Conservation (phyloP, 2,888 invertebrate genomes). For the Lasioglossum malachurum region DNA sequence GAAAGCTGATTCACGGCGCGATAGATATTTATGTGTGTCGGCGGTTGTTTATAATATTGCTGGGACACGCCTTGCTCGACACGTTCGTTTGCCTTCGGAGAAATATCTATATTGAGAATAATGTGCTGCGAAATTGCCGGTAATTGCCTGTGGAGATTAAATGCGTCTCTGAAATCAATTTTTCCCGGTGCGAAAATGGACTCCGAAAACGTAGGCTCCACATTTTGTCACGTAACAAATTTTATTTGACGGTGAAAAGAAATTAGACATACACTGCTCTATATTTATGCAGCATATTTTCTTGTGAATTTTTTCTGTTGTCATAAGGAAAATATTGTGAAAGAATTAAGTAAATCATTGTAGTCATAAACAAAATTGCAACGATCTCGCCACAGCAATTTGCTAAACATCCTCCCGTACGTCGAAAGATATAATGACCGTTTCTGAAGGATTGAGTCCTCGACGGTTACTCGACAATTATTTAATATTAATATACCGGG, state of each 20-base stretch:
- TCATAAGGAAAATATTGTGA: too few species aligned
- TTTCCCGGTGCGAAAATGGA: background rate
- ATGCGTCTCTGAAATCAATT: background rate
- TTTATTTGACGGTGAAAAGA: background rate
- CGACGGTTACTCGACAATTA: background rate
- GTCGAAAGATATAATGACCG: background rate
- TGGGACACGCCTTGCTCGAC: background rate
- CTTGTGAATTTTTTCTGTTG: too few species aligned
- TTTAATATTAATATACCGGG: background rate
- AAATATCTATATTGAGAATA: constrained; percentile 18
- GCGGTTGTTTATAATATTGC: constrained; percentile 12
- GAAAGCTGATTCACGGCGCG: constrained; percentile 12
- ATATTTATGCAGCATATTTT: too few species aligned
- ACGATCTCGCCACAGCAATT: too few species aligned
- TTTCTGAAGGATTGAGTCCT: background rate
- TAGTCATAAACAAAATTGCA: too few species aligned
- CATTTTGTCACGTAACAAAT: background rate
- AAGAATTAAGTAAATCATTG: too few species aligned
- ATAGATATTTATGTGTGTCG: constrained; percentile 12
- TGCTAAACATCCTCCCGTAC: background rate
- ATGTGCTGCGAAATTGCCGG: constrained; percentile 43
- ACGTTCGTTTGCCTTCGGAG: background rate
- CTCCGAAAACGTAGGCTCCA: background rate
- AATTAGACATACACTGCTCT: background rate
- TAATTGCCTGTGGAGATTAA: constrained; percentile 5